Evolutionary conservation across 2,888 invertebrate species (phyloP).

Genomic region (Stenchaetothrips biformis): DNA sequence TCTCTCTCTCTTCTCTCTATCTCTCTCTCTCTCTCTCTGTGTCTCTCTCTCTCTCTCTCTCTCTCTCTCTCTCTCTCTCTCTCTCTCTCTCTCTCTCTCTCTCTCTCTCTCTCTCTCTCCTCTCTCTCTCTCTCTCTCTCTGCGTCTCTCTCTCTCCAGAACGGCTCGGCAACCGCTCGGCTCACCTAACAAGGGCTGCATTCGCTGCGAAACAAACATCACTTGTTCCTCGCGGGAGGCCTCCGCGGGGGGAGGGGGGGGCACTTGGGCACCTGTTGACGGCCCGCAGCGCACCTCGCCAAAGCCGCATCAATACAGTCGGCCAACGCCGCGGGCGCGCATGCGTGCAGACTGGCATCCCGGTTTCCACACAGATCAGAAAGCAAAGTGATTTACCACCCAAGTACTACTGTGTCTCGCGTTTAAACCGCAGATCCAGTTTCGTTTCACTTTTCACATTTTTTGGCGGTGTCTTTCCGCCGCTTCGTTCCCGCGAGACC

Average conservation of each 20-base stretch:
- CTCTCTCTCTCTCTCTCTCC: too few relatives aligned
- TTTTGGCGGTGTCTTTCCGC: not conserved
- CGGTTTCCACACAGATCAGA: too few relatives aligned
- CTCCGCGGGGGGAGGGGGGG: not conserved
- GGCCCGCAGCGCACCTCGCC: not conserved
- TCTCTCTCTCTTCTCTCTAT: too few relatives aligned
- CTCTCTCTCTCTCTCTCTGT: too few relatives aligned
- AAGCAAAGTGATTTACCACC: not conserved
- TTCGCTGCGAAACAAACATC: conserved; percentile 16
- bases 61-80: too few relatives aligned
- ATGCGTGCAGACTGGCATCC: too few relatives aligned
- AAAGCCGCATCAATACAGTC: not conserved
- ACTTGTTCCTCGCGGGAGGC: not conserved
- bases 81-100: too few relatives aligned
- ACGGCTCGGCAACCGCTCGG: not conserved
- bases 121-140: too few relatives aligned
- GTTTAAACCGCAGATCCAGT: too few relatives aligned
- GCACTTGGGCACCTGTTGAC: conserved; percentile 15
- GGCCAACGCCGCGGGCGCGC: not conserved
- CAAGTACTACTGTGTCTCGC: not conserved
- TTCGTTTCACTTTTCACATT: not conserved
- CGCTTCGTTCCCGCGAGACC: too few relatives aligned
- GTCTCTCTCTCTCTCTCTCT: too few relatives aligned
- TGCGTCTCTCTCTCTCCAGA: not conserved
- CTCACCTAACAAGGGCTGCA: not conserved